Conservation (phyloP, 1,140 invertebrate genomes). For the Drosophila orena region DNA sequence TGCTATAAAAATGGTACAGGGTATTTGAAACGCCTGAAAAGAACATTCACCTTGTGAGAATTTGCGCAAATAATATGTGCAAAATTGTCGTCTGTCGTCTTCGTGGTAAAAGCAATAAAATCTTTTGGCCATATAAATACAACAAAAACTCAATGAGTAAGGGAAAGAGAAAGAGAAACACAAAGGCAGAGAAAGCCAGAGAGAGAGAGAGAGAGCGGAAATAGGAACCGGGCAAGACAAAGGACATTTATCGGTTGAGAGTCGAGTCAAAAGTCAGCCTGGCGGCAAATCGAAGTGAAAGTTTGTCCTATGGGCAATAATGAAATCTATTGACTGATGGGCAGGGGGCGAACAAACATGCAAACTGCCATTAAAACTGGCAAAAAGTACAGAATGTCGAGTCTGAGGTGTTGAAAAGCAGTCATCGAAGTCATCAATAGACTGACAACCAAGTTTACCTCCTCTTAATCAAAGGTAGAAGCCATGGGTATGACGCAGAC, state of each 20-base stretch:
- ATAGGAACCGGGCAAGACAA: constrained; percentile 6
- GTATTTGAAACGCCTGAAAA: constrained; percentile 19
- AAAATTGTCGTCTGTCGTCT: constrained; percentile 38
- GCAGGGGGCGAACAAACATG: constrained; percentile 41
- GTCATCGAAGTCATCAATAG: constrained; percentile 35
- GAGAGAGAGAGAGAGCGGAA: background rate
- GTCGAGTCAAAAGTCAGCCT: constrained; percentile 66
- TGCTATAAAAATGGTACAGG: background rate
- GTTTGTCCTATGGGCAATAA: constrained; percentile 47
- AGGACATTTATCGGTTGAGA: constrained; percentile 27
- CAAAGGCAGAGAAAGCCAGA: background rate
- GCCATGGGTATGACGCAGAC: background rate
- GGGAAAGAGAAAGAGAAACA: background rate
- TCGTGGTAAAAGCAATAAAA: constrained; percentile 68
- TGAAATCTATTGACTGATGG: constrained; percentile 6
- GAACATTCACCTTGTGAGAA: constrained; percentile 32
- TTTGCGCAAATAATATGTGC: constrained; percentile 67
- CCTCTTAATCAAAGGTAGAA: constrained; percentile 34
- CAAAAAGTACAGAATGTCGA: constrained; percentile 55
- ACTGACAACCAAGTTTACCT: constrained; percentile 51
- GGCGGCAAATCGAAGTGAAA: constrained; percentile 78
- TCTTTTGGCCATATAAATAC: constrained; percentile 40
- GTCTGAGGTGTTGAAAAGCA: constrained; percentile 28
- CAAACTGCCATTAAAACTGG: constrained; percentile 73
- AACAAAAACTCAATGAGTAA: constrained; percentile 28